Conservation (phyloP, 1,140 invertebrate species). For the Drosophila santomea region DNA sequence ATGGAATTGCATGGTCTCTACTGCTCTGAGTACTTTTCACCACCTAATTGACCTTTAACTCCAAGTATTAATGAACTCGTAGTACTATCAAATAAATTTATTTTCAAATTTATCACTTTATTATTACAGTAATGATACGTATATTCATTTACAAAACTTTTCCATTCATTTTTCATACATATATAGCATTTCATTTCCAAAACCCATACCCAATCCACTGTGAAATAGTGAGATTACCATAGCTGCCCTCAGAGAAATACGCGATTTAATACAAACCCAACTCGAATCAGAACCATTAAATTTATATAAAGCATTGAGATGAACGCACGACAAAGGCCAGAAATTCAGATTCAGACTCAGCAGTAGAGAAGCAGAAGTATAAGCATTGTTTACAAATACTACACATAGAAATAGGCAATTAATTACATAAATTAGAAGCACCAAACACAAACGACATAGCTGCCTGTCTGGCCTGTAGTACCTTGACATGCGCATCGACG, state of each 20-base stretch:
- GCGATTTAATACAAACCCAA: conserved; percentile 1
- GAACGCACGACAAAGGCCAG: not conserved
- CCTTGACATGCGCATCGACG: not conserved
- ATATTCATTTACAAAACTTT: conserved; percentile 4
- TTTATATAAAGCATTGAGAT: not conserved
- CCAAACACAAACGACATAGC: not conserved
- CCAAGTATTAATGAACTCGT: not conserved
- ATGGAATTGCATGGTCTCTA: too few species aligned
- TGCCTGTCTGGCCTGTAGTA: not conserved
- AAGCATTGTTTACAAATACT: not conserved
- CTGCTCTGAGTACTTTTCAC: too few species aligned
- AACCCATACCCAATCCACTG: not conserved
- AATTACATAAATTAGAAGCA: not conserved
- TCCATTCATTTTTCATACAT: not conserved
- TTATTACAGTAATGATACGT: conserved; percentile 2
- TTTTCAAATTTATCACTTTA: not conserved
- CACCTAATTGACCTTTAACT: too few species aligned
- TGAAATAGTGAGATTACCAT: conserved; percentile 2
- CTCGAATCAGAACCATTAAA: not conserved
- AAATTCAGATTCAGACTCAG: too few species aligned
- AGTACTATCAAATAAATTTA: not conserved
- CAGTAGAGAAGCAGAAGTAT: too few species aligned
- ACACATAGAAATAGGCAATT: not conserved
- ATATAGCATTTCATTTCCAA: conserved; percentile 1
- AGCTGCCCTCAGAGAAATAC: not conserved